phyloP scores from a whole-genome alignment of 1,140 invertebrate species.

The Macrobrachium rosenbergii region DNA sequence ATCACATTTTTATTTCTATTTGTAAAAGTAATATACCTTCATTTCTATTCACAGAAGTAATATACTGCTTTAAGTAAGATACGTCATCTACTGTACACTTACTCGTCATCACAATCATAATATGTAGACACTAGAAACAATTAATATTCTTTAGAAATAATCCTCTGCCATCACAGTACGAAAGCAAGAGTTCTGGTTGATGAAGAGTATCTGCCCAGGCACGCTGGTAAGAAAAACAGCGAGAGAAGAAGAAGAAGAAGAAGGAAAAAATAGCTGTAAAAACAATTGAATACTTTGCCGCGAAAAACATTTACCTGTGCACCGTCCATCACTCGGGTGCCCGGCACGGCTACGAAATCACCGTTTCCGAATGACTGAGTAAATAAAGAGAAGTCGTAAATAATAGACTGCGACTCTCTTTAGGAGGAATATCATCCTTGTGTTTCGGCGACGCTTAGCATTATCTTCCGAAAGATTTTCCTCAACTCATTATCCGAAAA shows the following conservation, averaged over 20 bases:
- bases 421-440: conserved; percentile 34
- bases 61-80: too few species aligned
- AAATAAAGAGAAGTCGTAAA: background rate
- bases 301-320: conserved; percentile 48
- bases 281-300: conserved; percentile 43
- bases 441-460: conserved; percentile 6
- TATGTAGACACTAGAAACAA: too few species aligned
- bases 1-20: too few species aligned
- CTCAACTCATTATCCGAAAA: conserved; percentile 44
- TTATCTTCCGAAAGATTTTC: conserved; percentile 36
- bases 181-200: background rate
- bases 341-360: conserved; percentile 54
- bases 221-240: background rate
- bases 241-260: too few species aligned
- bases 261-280: background rate
- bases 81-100: too few species aligned
- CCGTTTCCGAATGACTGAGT: background rate
- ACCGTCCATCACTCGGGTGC: conserved; percentile 36
- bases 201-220: background rate
- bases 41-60: too few species aligned
- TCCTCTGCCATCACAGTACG: background rate
- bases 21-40: too few species aligned
- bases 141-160: too few species aligned
- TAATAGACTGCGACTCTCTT: background rate
- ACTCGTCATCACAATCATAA: too few species aligned